Percentiles rank a stretch among this genome's conserved stretches.
Conservation (phyloP, 2,888 invertebrate species). For the Drosophila algonquin region DNA sequence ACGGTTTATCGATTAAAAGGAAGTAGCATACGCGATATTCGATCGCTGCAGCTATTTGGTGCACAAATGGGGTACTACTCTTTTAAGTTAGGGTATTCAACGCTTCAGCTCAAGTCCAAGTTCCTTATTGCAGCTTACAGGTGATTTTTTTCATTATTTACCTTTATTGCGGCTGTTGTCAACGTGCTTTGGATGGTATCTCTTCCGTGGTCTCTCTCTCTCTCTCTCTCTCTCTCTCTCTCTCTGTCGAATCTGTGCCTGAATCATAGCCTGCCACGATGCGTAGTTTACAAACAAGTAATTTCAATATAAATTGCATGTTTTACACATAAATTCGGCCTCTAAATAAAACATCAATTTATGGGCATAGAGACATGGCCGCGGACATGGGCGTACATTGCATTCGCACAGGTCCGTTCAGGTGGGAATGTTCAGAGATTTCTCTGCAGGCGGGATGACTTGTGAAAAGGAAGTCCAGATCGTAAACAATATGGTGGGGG, state of each 20-base stretch:
- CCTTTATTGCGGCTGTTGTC: conserved; percentile 25
- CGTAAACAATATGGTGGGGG: conserved; percentile 61
- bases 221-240: background rate
- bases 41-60: background rate
- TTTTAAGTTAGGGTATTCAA: conserved; percentile 10
- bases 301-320: conserved; percentile 73
- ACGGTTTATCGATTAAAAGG: no score
- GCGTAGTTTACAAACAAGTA: conserved; percentile 58
- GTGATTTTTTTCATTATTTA: conserved; percentile 50
- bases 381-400: conserved; percentile 19
- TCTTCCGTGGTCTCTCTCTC: conserved; percentile 10
- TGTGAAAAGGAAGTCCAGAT: conserved; percentile 71
- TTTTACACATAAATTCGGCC: conserved; percentile 66
- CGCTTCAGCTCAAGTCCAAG: background rate
- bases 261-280: conserved; percentile 31
- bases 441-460: conserved; percentile 62
- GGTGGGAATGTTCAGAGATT: background rate
- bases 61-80: background rate
- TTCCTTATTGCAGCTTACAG: conserved; percentile 32
- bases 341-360: conserved; percentile 10
- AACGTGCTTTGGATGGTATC: conserved; percentile 49
- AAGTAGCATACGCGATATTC: no score
- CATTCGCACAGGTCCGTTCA: conserved; percentile 8
- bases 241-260: conserved; percentile 3
- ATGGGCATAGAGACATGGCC: conserved; percentile 20